These are phyloP conservation scores for Ageneiosus marmoratus DNA, from an alignment of 2,113 vertebrate species.

Conservation along the genomic window DNA sequence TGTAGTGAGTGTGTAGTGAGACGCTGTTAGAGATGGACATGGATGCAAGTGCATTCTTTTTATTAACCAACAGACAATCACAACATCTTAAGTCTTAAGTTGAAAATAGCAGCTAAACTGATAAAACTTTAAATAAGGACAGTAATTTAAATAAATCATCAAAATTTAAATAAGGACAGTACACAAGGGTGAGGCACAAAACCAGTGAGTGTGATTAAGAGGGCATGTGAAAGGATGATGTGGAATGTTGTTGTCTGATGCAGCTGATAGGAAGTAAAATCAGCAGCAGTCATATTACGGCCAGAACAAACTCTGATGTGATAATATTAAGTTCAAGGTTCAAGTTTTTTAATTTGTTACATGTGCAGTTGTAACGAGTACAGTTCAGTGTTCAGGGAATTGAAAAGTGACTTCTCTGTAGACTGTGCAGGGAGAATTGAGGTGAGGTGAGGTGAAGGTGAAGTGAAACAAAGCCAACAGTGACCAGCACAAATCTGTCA, in stretches of 20 bases:
- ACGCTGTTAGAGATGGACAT: background rate
- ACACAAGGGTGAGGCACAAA: background rate
- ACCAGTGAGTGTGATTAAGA: background rate
- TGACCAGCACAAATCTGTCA: too few species aligned
- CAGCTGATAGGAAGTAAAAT: background rate
- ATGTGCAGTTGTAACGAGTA: too few species aligned
- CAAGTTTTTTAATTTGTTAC: too few species aligned
- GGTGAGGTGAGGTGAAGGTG: too few species aligned
- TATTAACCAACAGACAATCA: background rate
- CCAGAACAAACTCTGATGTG: background rate
- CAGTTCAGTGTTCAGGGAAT: too few species aligned
- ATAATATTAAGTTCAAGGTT: background rate
- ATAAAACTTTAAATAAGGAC: background rate
- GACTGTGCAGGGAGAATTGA: too few species aligned
- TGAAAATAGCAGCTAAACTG: background rate
- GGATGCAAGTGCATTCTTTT: background rate
- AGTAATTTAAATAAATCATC: too few species aligned
- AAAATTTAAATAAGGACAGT: too few species aligned
- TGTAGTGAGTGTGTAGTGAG: background rate
- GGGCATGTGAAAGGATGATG: background rate
- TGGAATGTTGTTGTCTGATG: background rate
- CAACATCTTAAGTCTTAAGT: background rate
- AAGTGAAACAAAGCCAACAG: background rate
- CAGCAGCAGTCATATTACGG: background rate
- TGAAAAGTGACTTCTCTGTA: too few species aligned